These are phyloP conservation scores for Erpobdella octoculata DNA, from an alignment of 2,888 invertebrate species.

Conservation along the genomic window DNA sequence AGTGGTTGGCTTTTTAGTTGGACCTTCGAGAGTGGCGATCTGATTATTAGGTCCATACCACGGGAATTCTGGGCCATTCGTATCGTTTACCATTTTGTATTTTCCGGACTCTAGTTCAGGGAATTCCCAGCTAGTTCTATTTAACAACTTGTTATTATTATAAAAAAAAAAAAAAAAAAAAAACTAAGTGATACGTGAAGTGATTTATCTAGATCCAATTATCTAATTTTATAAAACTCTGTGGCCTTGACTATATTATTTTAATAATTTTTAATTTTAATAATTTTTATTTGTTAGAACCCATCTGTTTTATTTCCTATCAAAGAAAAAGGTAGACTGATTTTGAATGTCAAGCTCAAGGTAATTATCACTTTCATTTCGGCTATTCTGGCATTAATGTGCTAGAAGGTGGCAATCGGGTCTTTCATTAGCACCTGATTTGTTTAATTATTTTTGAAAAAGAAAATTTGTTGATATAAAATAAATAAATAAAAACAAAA, in stretches of 20 bases:
- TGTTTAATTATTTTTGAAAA: too few relatives aligned
- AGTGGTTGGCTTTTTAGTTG: conserved; percentile 44
- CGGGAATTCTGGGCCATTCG: conserved; percentile 51
- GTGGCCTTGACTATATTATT: not conserved
- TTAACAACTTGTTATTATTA: conserved; percentile 24
- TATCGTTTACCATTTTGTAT: conserved; percentile 51
- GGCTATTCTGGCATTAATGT: too few relatives aligned
- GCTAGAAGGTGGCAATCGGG: too few relatives aligned
- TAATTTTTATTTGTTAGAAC: not conserved
- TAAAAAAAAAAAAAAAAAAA: not conserved
- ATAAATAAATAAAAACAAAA: too few relatives aligned
- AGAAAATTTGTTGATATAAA: too few relatives aligned
- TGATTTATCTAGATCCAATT: too few relatives aligned
- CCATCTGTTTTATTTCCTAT: too few relatives aligned
- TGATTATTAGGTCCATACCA: conserved; percentile 51
- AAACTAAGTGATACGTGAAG: too few relatives aligned
- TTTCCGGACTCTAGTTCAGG: conserved; percentile 49
- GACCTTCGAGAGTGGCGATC: conserved; percentile 48
- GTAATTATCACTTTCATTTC: too few relatives aligned
- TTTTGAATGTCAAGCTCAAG: too few relatives aligned
- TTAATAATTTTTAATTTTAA: not conserved
- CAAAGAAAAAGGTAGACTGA: too few relatives aligned
- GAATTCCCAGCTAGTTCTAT: conserved; percentile 52
- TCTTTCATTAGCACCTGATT: too few relatives aligned
- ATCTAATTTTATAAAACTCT: not conserved